These are phyloP conservation scores for Chelonia mydas DNA, from an alignment of 2,797 vertebrate genomes.

Conservation along the genomic window DNA sequence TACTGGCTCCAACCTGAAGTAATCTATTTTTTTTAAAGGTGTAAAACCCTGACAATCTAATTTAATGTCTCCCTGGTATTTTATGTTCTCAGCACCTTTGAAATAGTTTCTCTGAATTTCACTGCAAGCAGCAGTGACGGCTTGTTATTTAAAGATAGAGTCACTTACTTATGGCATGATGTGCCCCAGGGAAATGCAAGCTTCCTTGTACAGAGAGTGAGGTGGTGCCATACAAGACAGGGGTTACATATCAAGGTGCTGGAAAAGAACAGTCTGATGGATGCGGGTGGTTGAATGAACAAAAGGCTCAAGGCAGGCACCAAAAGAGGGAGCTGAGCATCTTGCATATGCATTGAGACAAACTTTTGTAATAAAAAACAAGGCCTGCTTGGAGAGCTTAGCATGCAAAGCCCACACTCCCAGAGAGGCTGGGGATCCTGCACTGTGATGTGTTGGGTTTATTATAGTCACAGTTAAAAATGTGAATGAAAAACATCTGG, in stretches of 20 bases:
- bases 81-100: not conserved
- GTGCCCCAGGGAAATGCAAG: not conserved
- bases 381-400: not conserved
- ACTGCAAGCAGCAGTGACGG: not conserved
- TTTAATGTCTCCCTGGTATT: not conserved
- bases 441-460: not conserved
- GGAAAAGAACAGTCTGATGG: not conserved
- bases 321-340: not conserved
- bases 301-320: not conserved
- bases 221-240: rapidly evolving
- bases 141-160: not conserved
- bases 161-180: rapidly evolving
- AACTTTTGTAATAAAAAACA: not conserved
- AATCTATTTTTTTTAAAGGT: not conserved
- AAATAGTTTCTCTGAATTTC: not conserved
- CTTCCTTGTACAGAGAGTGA: not conserved
- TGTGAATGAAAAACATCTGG: not conserved
- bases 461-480: not conserved
- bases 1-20: not conserved
- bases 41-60: not conserved
- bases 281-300: not conserved
- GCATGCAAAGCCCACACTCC: not conserved
- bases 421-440: not conserved
- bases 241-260: not conserved
- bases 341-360: not conserved